These are phyloP conservation scores for Cataglyphis albicans DNA, from an alignment of 2,888 invertebrate genomes.

Conservation along the genomic window DNA sequence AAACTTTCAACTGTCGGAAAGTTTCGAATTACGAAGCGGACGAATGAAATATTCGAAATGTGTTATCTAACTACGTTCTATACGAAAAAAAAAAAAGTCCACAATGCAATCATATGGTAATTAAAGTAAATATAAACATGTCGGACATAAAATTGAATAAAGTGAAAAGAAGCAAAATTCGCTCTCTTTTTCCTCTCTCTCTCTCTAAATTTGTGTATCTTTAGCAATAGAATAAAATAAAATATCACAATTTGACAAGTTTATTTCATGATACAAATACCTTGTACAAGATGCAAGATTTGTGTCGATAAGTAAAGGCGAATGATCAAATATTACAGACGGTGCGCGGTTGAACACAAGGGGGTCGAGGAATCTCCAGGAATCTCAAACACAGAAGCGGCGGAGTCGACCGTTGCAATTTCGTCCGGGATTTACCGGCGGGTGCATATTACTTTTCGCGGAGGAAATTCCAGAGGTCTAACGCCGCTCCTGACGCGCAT, in stretches of 20 bases:
- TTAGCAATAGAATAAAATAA: neutral
- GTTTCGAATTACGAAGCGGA: neutral
- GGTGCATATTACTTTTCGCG: constrained; percentile 77
- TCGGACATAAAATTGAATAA: neutral
- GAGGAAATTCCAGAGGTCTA: constrained; percentile 76
- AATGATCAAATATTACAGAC: constrained; percentile 22
- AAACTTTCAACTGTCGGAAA: neutral
- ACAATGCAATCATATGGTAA: neutral
- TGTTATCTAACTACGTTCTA: neutral
- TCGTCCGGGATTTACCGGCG: constrained; percentile 70
- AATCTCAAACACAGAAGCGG: constrained; percentile 47
- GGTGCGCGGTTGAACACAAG: constrained; percentile 18
- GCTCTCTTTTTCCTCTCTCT: too few relatives aligned
- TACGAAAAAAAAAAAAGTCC: neutral
- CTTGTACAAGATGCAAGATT: neutral
- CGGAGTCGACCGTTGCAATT: constrained; percentile 65
- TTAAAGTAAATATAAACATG: constrained; percentile 5
- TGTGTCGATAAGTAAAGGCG: constrained; percentile 24
- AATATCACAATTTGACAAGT: neutral
- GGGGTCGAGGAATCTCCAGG: constrained; percentile 30
- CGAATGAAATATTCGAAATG: neutral
- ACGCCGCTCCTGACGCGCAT: constrained; percentile 73
- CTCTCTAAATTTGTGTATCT: neutral
- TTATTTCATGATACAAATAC: neutral
- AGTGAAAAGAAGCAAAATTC: neutral